Conservation (phyloP, 2,113 vertebrate species). For the Syngnathus typhle region DNA sequence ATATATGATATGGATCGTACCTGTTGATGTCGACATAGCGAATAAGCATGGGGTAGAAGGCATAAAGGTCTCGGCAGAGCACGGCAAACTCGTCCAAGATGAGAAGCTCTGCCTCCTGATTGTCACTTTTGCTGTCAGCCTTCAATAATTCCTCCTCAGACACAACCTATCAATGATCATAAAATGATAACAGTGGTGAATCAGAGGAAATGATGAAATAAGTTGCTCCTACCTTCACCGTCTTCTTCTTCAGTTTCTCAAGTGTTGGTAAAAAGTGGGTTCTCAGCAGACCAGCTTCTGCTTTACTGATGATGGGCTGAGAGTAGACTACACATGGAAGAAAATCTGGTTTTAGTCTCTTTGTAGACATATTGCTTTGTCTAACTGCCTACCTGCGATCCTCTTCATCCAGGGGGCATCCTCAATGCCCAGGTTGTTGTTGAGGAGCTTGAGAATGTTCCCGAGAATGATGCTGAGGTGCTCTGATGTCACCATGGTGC, state of each 20-base stretch:
- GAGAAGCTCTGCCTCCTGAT: slow-evolving; percentile 89
- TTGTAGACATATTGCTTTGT: neutral
- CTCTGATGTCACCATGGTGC: slow-evolving; percentile 88
- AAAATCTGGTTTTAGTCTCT: neutral
- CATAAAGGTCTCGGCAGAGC: slow-evolving; percentile 92
- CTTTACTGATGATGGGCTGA: slow-evolving; percentile 96
- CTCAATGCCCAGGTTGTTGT: slow-evolving; percentile 94
- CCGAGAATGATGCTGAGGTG: slow-evolving; percentile 90
- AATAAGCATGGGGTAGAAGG: slow-evolving; percentile 97
- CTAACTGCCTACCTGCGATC: slow-evolving; percentile 78
- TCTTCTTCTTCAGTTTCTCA: slow-evolving; percentile 94
- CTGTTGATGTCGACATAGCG: slow-evolving; percentile 97
- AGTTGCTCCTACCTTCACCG: slow-evolving; percentile 71
- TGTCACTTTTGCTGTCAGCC: slow-evolving; percentile 84
- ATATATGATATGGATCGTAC: slow-evolving; percentile 50
- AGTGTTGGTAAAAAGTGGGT: slow-evolving; percentile 90
- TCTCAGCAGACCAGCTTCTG: slow-evolving; percentile 83
- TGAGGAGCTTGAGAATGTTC: slow-evolving; percentile 93
- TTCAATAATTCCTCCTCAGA: slow-evolving; percentile 88
- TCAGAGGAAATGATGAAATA: neutral
- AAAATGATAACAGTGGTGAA: no score
- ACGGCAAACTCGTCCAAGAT: slow-evolving; percentile 94
- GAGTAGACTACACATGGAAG: slow-evolving; percentile 78
- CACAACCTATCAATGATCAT: slow-evolving; percentile 64
- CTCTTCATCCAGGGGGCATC: slow-evolving; percentile 98